These are phyloP conservation scores for Corvus moneduloides DNA, from an alignment of 2,113 vertebrate genomes.

Conservation along the genomic window DNA sequence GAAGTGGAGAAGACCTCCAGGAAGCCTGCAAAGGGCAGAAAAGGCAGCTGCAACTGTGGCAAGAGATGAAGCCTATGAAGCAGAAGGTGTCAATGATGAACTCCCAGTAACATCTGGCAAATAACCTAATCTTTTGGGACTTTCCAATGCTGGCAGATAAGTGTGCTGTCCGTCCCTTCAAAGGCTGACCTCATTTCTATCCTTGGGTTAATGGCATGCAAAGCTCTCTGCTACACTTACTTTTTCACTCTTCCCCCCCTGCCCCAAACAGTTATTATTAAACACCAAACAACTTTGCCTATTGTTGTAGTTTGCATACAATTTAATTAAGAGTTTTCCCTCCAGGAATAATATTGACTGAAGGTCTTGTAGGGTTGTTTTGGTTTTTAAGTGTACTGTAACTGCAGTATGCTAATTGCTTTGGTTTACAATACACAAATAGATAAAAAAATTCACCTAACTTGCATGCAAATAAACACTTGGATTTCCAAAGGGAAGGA, in stretches of 20 bases:
- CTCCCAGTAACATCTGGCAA: slow-evolving; percentile 67
- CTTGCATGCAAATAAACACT: slow-evolving; percentile 68
- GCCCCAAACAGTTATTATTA: slow-evolving; percentile 28
- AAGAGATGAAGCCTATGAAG: slow-evolving; percentile 33
- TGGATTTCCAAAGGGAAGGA: slow-evolving; percentile 46
- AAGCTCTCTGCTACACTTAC: background rate
- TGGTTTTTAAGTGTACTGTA: slow-evolving; percentile 43
- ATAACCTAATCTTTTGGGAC: slow-evolving; percentile 32
- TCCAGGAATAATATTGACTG: slow-evolving; percentile 70
- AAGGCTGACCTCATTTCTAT: slow-evolving; percentile 49
- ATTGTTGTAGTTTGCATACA: slow-evolving; percentile 55
- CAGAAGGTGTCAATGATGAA: slow-evolving; percentile 57
- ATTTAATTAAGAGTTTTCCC: slow-evolving; percentile 48
- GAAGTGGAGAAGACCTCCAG: background rate
- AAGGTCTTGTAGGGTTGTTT: slow-evolving; percentile 26
- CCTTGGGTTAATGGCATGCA: slow-evolving; percentile 44
- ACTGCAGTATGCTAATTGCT: slow-evolving; percentile 65
- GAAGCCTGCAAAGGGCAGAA: slow-evolving; percentile 49
- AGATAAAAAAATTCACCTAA: slow-evolving; percentile 70
- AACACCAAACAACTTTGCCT: slow-evolving; percentile 40
- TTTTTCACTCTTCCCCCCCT: background rate
- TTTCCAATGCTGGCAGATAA: slow-evolving; percentile 38
- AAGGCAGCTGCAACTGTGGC: background rate
- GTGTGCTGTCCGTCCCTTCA: background rate
- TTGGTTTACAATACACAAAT: slow-evolving; percentile 60